Evolutionary conservation across 2,113 vertebrate species (phyloP).

Genomic region (Sitta europaea): DNA sequence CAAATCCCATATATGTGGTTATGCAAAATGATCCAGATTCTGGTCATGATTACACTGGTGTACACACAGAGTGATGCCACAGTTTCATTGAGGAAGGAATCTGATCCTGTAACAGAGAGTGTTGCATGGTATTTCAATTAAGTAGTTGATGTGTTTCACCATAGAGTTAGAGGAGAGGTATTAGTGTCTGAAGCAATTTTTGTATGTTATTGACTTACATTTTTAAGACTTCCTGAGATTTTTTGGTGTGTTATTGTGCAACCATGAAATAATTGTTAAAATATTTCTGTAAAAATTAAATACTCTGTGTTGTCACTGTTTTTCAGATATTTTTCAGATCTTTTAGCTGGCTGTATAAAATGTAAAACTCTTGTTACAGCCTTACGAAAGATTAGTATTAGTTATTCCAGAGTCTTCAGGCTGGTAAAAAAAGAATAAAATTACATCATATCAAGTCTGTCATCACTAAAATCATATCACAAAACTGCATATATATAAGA

Average conservation of each 20-base stretch:
- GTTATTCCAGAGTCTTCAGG: neutral
- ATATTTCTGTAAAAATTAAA: neutral
- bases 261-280: neutral
- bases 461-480: neutral
- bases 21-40: neutral
- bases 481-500: neutral
- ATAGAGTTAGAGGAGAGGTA: neutral
- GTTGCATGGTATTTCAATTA: neutral
- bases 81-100: neutral
- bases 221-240: neutral
- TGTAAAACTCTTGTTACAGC: neutral
- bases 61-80: neutral
- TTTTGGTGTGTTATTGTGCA: neutral
- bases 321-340: neutral
- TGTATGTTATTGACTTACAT: neutral
- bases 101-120: neutral
- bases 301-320: neutral
- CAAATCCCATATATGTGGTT: constrained; percentile 7
- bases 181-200: neutral
- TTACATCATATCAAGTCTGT: neutral
- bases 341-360: neutral
- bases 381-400: neutral
- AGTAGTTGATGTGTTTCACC: neutral
- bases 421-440: neutral
- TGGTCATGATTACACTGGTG: neutral